phyloP scores from a whole-genome alignment of 2,888 invertebrate genomes.

The Sarcophaga subvicina region DNA sequence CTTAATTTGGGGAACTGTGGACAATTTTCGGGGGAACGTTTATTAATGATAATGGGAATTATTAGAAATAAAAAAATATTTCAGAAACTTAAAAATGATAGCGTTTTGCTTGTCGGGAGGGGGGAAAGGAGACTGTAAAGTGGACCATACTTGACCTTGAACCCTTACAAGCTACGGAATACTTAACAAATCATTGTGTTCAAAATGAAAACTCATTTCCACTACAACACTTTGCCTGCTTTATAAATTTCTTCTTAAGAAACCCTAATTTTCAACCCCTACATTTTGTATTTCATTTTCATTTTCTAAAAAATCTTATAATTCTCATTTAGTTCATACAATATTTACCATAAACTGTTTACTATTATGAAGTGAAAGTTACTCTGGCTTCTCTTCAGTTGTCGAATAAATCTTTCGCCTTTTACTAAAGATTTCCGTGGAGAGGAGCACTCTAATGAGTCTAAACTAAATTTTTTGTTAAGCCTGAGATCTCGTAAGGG shows the following conservation, averaged over 20 bases:
- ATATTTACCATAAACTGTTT: not conserved
- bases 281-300: not conserved
- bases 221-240: too few relatives aligned
- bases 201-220: too few relatives aligned
- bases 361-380: not conserved
- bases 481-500: not conserved
- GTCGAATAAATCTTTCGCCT: slow-evolving; percentile 73
- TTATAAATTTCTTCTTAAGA: not conserved
- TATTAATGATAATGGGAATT: too few relatives aligned
- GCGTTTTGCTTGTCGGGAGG: too few relatives aligned
- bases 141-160: too few relatives aligned
- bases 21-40: too few relatives aligned
- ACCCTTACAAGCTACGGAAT: too few relatives aligned
- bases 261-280: not conserved
- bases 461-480: slow-evolving; percentile 50
- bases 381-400: slow-evolving; percentile 72
- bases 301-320: not conserved
- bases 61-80: too few relatives aligned
- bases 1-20: too few relatives aligned
- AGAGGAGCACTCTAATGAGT: slow-evolving; percentile 72
- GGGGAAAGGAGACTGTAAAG: too few relatives aligned
- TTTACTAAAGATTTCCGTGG: slow-evolving; percentile 73
- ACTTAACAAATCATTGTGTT: too few relatives aligned
- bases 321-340: not conserved
- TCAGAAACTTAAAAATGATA: too few relatives aligned